Conservation (phyloP, 2,797 vertebrate species). For the Lemur catta region DNA sequence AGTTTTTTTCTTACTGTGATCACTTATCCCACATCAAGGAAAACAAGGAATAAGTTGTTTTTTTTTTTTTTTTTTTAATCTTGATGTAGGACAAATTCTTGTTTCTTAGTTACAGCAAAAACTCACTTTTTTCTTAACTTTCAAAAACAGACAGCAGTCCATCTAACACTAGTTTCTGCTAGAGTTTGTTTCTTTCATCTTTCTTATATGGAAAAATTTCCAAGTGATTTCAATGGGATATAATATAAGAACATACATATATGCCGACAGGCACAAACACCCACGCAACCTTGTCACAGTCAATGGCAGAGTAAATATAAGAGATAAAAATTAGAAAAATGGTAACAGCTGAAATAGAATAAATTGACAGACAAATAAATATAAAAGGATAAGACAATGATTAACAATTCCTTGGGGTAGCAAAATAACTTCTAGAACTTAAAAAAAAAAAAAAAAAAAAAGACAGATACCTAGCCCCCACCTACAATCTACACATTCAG, state of each 20-base stretch:
- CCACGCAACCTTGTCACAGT: background rate
- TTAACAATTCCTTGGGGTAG: background rate
- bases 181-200: background rate
- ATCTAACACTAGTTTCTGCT: background rate
- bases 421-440: background rate
- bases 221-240: background rate
- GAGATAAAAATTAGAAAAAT: background rate
- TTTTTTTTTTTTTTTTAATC: background rate
- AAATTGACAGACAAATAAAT: background rate
- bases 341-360: background rate
- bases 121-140: background rate
- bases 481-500: background rate
- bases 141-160: background rate
- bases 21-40: background rate
- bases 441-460: slow-evolving; percentile 27
- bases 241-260: background rate
- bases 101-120: background rate
- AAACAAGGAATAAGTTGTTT: background rate
- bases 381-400: background rate
- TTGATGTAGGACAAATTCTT: background rate
- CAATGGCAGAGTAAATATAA: background rate
- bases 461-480: background rate
- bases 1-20: background rate
- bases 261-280: background rate
- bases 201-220: background rate